These are phyloP conservation scores for Ianthella basta DNA, from an alignment of 37 sponge, comb jelly and placozoan species.

Conservation along the genomic window DNA sequence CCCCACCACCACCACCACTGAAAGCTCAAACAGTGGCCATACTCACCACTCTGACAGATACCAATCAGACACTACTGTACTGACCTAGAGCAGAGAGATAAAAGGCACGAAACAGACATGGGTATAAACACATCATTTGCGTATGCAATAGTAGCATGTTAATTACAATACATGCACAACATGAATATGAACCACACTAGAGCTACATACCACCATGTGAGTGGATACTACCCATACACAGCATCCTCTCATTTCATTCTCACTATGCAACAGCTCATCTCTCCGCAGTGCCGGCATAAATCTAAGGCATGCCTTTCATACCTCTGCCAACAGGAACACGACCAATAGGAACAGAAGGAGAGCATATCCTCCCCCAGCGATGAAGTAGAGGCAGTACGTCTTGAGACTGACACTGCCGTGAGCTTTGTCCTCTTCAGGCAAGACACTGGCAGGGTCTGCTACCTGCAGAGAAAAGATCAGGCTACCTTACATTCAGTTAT, in stretches of 20 bases:
- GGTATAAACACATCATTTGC: no score
- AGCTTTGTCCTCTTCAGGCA: conserved; percentile 33
- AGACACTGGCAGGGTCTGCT: conserved; percentile 16
- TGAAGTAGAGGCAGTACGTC: conserved; percentile 28
- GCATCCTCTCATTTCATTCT: no score
- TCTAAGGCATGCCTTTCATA: no score
- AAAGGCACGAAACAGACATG: no score
- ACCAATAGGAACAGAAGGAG: conserved; percentile 16
- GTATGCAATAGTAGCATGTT: no score
- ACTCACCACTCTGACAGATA: conserved; percentile 75
- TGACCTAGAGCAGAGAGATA: conserved; percentile 30
- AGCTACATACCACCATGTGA: no score
- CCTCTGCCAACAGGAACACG: conserved; percentile 59
- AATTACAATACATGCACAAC: no score
- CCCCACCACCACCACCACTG: neutral
- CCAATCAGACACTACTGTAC: conserved; percentile 65
- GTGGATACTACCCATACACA: no score
- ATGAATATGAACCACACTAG: no score
- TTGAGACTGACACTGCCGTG: conserved; percentile 22
- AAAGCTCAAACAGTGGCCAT: neutral
- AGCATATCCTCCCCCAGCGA: conserved; percentile 7
- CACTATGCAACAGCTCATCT: neutral
- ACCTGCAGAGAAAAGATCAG: no score
- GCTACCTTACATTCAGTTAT: no score
- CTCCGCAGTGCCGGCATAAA: no score